A percentile compares a stretch with the other conserved stretches of the same genome.
These are phyloP conservation scores for Hypocryptadius cinnamomeus DNA, from an alignment of 2,113 vertebrate species.

Conservation along the genomic window DNA sequence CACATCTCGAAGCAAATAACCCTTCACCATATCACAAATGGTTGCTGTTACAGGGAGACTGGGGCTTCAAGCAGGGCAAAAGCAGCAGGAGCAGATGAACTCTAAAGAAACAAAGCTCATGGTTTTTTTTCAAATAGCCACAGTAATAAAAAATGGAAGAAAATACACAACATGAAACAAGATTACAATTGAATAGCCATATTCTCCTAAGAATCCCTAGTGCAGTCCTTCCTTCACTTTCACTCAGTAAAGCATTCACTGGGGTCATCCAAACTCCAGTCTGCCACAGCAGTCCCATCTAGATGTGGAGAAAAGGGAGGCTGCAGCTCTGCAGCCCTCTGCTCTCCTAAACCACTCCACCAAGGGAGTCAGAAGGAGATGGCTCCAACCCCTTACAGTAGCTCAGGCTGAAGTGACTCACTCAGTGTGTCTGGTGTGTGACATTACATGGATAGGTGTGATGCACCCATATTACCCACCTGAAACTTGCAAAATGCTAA, in stretches of 20 bases:
- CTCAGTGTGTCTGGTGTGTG: fast-evolving
- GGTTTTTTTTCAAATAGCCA: not conserved
- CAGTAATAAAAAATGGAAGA: not conserved
- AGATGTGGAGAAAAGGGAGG: not conserved
- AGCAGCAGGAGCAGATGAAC: slow-evolving; percentile 25
- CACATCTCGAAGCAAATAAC: not conserved
- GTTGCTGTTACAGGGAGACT: not conserved
- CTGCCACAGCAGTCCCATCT: not conserved
- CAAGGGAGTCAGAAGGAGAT: not conserved
- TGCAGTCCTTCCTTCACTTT: not conserved
- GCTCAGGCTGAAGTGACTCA: fast-evolving
- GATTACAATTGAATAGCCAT: not conserved
- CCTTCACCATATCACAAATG: not conserved
- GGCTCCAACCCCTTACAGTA: fast-evolving
- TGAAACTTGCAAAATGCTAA: not conserved
- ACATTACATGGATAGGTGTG: too few relatives aligned
- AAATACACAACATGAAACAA: not conserved
- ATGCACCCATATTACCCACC: fast-evolving
- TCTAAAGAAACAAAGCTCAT: not conserved
- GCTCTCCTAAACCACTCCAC: not conserved
- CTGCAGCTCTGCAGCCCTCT: not conserved
- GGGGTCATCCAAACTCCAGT: not conserved
- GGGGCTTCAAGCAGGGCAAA: slow-evolving; percentile 4
- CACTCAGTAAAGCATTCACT: not conserved
- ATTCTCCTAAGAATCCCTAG: not conserved